A percentile compares a stretch with the other conserved stretches of the same genome.
phyloP scores from a whole-genome alignment of 2,113 vertebrate genomes.

The Tachysurus vachellii region DNA sequence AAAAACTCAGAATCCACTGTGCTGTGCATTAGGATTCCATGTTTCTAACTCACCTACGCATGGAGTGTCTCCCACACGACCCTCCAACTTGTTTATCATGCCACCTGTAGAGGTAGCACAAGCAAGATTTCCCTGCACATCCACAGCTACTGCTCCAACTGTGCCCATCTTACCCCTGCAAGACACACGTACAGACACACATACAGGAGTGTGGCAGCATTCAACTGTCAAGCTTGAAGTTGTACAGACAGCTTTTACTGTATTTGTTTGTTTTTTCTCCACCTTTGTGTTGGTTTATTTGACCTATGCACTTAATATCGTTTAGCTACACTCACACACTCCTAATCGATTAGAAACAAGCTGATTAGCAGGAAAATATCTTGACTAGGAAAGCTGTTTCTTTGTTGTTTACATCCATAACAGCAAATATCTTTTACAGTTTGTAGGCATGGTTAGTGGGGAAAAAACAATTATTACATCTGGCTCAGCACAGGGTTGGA shows the following conservation, averaged over 20 bases:
- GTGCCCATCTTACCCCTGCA: slow-evolving; percentile 81
- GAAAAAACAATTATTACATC: slow-evolving; percentile 69
- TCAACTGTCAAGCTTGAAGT: not conserved
- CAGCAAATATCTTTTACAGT: not conserved
- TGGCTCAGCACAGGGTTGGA: slow-evolving; percentile 74
- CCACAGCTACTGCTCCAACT: slow-evolving; percentile 81
- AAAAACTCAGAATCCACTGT: too few species aligned
- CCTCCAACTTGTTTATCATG: slow-evolving; percentile 83
- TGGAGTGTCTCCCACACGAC: slow-evolving; percentile 82
- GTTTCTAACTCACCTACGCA: slow-evolving; percentile 73
- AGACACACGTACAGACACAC: slow-evolving; percentile 52
- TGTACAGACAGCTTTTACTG: not conserved
- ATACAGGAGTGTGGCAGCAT: not conserved
- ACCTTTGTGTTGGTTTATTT: not conserved
- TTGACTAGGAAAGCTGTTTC: not conserved
- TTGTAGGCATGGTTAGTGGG: not conserved
- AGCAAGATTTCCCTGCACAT: slow-evolving; percentile 77
- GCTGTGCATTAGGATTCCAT: not conserved
- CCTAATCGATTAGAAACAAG: not conserved
- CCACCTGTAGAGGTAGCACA: slow-evolving; percentile 81
- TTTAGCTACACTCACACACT: not conserved
- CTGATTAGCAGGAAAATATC: not conserved
- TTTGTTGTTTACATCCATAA: not conserved
- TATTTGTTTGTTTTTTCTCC: not conserved
- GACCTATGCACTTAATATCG: not conserved